These are phyloP conservation scores for Staurois parvus DNA, from an alignment of 2,797 vertebrate species.

Conservation along the genomic window DNA sequence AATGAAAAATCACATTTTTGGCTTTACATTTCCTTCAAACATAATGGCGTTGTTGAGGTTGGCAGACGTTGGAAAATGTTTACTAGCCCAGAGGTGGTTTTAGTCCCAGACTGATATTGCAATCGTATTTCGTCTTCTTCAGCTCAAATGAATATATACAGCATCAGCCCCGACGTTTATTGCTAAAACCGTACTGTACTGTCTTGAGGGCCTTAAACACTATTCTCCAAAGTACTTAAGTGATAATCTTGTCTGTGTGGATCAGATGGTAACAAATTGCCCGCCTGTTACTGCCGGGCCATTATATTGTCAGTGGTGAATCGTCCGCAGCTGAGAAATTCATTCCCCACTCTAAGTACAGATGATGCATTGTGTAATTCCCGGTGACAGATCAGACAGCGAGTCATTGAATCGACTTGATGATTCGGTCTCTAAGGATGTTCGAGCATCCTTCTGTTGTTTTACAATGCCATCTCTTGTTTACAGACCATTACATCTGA, in stretches of 20 bases:
- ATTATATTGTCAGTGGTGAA: constrained; percentile 12
- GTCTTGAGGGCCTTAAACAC: too few species aligned
- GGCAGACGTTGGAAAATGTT: too few species aligned
- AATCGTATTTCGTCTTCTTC: too few species aligned
- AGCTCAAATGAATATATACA: too few species aligned
- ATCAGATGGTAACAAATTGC: constrained; percentile 31
- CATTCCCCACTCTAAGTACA: constrained; percentile 59
- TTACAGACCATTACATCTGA: constrained; percentile 87
- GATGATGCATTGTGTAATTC: constrained; percentile 63
- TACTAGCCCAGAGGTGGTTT: too few species aligned
- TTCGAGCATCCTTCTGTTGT: constrained; percentile 70
- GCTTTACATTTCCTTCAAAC: too few species aligned
- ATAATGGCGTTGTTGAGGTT: too few species aligned
- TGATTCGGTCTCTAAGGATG: constrained; percentile 67
- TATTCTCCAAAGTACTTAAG: too few species aligned
- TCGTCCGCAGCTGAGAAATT: background rate
- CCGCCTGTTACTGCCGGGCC: background rate
- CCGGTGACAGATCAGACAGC: constrained; percentile 63
- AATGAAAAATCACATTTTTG: too few species aligned
- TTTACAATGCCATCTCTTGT: constrained; percentile 77
- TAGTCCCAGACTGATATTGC: too few species aligned
- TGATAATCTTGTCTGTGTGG: background rate
- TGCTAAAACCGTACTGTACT: too few species aligned
- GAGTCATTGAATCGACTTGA: constrained; percentile 58
- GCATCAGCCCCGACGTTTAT: too few species aligned